Conservation (phyloP, 1,140 invertebrate species). For the Cheumatopsyche charites region DNA sequence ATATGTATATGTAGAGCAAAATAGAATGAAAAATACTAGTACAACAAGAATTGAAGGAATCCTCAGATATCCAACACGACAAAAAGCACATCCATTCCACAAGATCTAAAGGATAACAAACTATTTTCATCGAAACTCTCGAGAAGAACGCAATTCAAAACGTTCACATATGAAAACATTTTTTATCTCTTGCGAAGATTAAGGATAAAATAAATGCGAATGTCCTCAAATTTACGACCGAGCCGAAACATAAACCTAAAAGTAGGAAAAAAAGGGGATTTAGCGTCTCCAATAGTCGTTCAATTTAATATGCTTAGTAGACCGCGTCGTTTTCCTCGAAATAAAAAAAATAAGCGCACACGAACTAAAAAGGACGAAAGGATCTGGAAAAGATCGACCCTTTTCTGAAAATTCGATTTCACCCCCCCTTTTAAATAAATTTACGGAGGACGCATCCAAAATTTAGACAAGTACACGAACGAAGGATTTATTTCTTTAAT, state of each 20-base stretch:
- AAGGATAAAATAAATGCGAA: conserved; percentile 5
- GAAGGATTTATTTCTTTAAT: not conserved
- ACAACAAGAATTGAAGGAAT: no score
- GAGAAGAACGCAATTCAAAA: not conserved
- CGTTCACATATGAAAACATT: not conserved
- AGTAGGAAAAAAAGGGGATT: conserved; percentile 1
- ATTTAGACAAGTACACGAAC: not conserved
- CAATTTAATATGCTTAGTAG: conserved; percentile 28
- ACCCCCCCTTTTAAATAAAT: conserved; percentile 25
- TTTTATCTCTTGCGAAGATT: not conserved
- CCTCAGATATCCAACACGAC: no score
- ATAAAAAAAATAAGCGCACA: not conserved
- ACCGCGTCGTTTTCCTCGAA: conserved; percentile 4
- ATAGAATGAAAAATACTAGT: no score
- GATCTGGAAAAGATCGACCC: conserved; percentile 22
- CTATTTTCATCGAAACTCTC: no score
- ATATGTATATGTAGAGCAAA: no score
- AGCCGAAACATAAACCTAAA: not conserved
- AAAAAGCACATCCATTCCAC: no score
- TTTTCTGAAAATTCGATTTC: conserved; percentile 29
- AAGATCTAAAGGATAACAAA: no score
- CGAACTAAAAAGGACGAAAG: conserved; percentile 1
- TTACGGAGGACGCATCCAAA: not conserved
- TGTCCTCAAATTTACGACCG: not conserved
- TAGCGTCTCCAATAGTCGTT: conserved; percentile 24